A percentile compares a stretch with the other conserved stretches of the same genome.
These are phyloP conservation scores for Cremastobaeus sp. DNA, from an alignment of 2,888 invertebrate genomes.

Conservation along the genomic window DNA sequence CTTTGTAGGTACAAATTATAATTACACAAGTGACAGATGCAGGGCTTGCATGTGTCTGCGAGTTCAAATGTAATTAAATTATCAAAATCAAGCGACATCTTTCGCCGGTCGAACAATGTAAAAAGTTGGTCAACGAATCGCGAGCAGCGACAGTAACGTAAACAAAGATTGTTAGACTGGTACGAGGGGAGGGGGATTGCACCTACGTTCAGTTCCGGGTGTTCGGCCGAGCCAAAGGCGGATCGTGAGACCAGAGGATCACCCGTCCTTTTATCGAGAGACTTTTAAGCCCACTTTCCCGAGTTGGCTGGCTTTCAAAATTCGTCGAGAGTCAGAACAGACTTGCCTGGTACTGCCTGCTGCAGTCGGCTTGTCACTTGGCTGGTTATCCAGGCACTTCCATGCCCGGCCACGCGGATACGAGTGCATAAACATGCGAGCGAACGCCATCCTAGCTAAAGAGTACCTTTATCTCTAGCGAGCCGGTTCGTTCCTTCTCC, in stretches of 20 bases:
- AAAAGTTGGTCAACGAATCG: conserved; percentile 43
- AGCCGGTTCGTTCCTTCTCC: conserved; percentile 69
- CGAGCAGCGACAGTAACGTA: conserved; percentile 21
- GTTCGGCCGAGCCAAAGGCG: conserved; percentile 62
- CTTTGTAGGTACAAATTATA: conserved; percentile 46
- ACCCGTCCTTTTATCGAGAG: conserved; percentile 75
- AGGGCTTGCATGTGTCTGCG: conserved; percentile 35
- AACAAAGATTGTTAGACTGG: conserved; percentile 39
- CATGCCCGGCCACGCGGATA: conserved; percentile 77
- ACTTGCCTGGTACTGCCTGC: conserved; percentile 65
- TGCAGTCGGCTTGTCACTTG: conserved; percentile 76
- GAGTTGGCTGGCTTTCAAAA: conserved; percentile 78
- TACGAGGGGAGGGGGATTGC: conserved; percentile 23
- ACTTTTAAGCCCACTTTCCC: conserved; percentile 77
- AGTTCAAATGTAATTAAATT: conserved; percentile 55
- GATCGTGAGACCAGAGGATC: conserved; percentile 53
- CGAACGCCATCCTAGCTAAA: conserved; percentile 75
- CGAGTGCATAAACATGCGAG: conserved; percentile 78
- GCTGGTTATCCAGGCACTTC: conserved; percentile 78
- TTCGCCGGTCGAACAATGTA: conserved; percentile 56
- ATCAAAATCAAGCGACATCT: conserved; percentile 53
- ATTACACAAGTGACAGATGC: conserved; percentile 53
- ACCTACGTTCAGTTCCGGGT: conserved; percentile 51
- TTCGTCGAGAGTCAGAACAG: conserved; percentile 69
- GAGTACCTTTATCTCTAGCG: conserved; percentile 77